Percentiles rank a stretch among this genome's conserved stretches.
These are phyloP conservation scores for Elephas maximus DNA, from an alignment of 2,113 vertebrate genomes.

Conservation along the genomic window DNA sequence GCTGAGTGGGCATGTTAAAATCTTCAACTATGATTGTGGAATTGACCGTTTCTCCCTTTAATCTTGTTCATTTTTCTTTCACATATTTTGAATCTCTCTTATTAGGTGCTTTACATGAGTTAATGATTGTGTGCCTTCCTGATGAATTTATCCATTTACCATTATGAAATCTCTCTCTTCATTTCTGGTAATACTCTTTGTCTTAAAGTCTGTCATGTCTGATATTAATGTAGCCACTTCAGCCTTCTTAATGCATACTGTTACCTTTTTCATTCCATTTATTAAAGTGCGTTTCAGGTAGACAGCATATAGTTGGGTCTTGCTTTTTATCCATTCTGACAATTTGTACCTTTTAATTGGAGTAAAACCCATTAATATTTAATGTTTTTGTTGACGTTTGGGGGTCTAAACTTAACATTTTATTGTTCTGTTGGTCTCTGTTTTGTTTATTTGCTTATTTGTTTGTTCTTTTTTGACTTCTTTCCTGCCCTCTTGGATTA, in stretches of 20 bases:
- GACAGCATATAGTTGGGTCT: not conserved
- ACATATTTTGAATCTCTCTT: constrained; percentile 8
- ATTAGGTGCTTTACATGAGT: not conserved
- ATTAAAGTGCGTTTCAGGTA: not conserved
- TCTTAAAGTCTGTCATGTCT: not conserved
- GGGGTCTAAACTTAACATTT: not conserved
- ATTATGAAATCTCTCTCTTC: not conserved
- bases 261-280: not conserved
- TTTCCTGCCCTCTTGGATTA: not conserved
- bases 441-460: not conserved
- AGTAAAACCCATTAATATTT: constrained; percentile 11
- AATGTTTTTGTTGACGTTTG: not conserved
- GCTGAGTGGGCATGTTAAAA: not conserved
- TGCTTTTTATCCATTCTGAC: not conserved
- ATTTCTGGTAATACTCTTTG: not conserved
- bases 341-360: constrained; percentile 20
- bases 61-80: not conserved
- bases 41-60: not conserved
- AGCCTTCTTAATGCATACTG: not conserved
- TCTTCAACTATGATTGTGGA: not conserved
- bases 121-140: not conserved
- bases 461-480: not conserved
- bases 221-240: not conserved
- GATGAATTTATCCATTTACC: not conserved
- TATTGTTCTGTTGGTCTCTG: not conserved